Base-by-base conservation (phyloP, 2,113 vertebrate genomes). In the Probosciger aterrimus region DNA sequence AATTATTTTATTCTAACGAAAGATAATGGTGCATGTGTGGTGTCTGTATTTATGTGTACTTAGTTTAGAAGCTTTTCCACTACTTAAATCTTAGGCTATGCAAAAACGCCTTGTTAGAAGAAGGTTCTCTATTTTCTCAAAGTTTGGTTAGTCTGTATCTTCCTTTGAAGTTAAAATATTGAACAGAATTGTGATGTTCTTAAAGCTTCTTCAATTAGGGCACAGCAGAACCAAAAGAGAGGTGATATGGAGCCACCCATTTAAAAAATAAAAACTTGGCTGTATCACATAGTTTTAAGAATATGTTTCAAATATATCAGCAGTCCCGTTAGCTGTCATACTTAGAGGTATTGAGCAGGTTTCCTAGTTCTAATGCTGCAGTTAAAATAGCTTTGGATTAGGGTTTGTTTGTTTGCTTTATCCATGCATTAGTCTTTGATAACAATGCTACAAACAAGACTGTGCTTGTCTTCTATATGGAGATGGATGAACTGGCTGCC, bases 321-420 rank as follows among this genome's bases (percentile, higher is more conserved):
- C 47, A 63, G 41, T n/a, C 22, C 37, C n/a, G 12, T 53, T 79
- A 91, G 5, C 62, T 76, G n/a, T 31, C 31, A 30, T 22, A 30
- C n/a, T 14, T 49, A n/a, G 77, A 68, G 31, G 49, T 37, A 62
- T 62, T 75, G 62, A 89, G 28, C 37, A 76, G 41, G 35, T 91
- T 92, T 92, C 31, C 43, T 35, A 75, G 19, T 46, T 85, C 37
- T 84, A 62, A 89, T 39, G 49, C 69, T 79, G 91, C 79, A 76
- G 91, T 94, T 92, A 82, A 96, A 93, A 92, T 84, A 92, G 50
- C 73, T 96, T 69, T 76, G 86, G 86, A 87, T 94, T 94, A 95
- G n/a, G 62, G 39, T 94, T 94, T 93, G 94, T 95, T 97, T 95
- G 93, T 95, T 97, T 95, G 74, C 82, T 87, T 94, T 96, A 92